Conservation (phyloP, 1,140 invertebrate genomes). For the Lordiphosa mommai region DNA sequence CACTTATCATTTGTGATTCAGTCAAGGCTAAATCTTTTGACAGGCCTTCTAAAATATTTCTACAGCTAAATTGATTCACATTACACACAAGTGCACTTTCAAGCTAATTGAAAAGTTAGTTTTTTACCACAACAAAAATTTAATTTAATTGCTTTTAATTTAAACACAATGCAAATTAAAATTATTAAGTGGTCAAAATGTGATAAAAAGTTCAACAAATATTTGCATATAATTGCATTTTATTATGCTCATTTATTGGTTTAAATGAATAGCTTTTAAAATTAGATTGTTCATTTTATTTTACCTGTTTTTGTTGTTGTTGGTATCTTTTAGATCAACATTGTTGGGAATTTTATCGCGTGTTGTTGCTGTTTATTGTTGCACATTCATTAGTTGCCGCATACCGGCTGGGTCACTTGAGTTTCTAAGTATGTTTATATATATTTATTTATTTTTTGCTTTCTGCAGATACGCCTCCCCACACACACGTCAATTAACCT, state of each 20-base stretch:
- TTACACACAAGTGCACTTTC: too few relatives aligned
- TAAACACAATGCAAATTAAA: conserved; percentile 3
- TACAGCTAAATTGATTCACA: too few relatives aligned
- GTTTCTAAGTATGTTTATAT: conserved; percentile 26
- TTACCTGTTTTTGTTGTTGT: too few relatives aligned
- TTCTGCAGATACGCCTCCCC: conserved; percentile 22
- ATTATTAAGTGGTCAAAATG: background rate
- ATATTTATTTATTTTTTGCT: conserved; percentile 31
- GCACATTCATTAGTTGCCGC: conserved; percentile 21
- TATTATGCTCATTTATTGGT: too few relatives aligned
- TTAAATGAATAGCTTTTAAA: too few relatives aligned
- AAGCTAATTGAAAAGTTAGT: conserved; percentile 10
- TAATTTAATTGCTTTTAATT: background rate
- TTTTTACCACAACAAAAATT: background rate
- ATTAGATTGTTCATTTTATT: too few relatives aligned
- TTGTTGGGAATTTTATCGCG: conserved; percentile 21
- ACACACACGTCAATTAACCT: conserved; percentile 67
- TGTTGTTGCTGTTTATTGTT: conserved; percentile 30
- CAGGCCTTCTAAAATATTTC: too few relatives aligned
- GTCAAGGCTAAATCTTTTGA: too few relatives aligned
- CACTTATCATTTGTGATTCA: conserved; percentile 9
- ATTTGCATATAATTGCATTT: too few relatives aligned
- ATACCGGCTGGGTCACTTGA: background rate
- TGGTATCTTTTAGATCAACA: too few relatives aligned
- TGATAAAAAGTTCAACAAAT: background rate